Percentiles rank a stretch among this genome's conserved stretches.
Evolutionary conservation across 1,140 invertebrate species (phyloP).

Genomic region (Zophobas atratus): DNA sequence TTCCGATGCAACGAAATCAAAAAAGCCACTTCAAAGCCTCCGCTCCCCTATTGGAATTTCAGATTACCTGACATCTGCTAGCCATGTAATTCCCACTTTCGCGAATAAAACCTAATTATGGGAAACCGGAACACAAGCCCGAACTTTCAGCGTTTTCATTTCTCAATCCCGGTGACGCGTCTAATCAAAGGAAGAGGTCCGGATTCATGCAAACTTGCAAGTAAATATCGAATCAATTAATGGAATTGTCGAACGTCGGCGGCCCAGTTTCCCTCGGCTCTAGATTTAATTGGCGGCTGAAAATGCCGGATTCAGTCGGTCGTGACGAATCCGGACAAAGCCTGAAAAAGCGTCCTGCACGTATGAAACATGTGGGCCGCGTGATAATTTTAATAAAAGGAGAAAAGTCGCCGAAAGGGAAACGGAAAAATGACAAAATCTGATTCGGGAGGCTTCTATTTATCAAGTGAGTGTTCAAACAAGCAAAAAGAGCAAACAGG

Average conservation of each 20-base stretch:
- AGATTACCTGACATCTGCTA: background rate
- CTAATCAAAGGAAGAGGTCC: too few species aligned
- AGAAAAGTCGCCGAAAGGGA: too few species aligned
- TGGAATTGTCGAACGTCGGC: background rate
- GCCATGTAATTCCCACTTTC: background rate
- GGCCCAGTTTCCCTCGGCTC: background rate
- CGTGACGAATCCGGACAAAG: too few species aligned
- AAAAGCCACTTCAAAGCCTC: too few species aligned
- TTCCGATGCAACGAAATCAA: too few species aligned
- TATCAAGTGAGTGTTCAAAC: too few species aligned
- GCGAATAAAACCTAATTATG: background rate
- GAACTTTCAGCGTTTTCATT: background rate
- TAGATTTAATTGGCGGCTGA: background rate
- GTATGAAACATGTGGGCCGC: too few species aligned
- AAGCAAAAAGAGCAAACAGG: too few species aligned
- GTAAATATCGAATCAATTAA: background rate
- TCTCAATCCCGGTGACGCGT: background rate
- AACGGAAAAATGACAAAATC: too few species aligned
- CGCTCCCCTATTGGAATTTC: background rate
- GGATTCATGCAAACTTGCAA: background rate
- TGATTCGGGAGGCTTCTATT: too few species aligned
- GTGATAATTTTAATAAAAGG: too few species aligned
- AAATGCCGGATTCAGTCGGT: background rate
- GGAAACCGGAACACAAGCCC: background rate
- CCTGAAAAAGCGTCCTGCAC: too few species aligned